A percentile compares a stretch with the other conserved stretches of the same genome.
These are phyloP conservation scores for Palythoa grandis DNA, from an alignment of 92 coral and sea anemone genomes.

Conservation along the genomic window DNA sequence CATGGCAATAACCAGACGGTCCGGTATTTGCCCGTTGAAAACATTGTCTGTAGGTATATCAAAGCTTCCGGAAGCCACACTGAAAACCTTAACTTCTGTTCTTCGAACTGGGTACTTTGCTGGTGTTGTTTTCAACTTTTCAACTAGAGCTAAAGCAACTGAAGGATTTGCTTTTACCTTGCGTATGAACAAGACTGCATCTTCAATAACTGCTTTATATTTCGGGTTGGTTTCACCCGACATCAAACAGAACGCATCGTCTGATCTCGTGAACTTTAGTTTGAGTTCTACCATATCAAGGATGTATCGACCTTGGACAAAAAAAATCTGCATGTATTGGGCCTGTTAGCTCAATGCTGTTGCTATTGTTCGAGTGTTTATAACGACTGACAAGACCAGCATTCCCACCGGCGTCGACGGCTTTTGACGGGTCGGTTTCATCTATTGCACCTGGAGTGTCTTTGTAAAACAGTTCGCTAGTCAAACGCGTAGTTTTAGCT, in stretches of 20 bases:
- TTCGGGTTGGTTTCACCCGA: conserved; percentile 13
- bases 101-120: conserved; percentile 23
- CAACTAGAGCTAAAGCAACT: conserved; percentile 13
- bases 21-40: background rate
- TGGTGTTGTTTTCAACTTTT: conserved; percentile 12
- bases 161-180: conserved; percentile 39
- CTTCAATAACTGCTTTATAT: conserved; percentile 60
- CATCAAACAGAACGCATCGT: too few species aligned
- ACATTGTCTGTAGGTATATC: conserved; percentile 22
- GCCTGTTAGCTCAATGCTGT: conserved; percentile 55
- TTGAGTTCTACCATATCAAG: conserved; percentile 54
- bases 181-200: conserved; percentile 60
- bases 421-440: conserved; percentile 9
- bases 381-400: conserved; percentile 54
- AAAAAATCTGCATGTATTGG: conserved; percentile 49
- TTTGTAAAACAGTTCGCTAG: background rate
- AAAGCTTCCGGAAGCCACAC: conserved; percentile 4
- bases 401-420: background rate
- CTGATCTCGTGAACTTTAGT: conserved; percentile 63
- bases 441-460: conserved; percentile 37
- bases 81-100: conserved; percentile 8
- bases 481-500: conserved; percentile 1
- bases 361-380: conserved; percentile 40
- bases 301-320: conserved; percentile 48
- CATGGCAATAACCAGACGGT: conserved; percentile 1